Conservation (phyloP, 2,113 vertebrate genomes). For the Ibidorhyncha struthersii region DNA sequence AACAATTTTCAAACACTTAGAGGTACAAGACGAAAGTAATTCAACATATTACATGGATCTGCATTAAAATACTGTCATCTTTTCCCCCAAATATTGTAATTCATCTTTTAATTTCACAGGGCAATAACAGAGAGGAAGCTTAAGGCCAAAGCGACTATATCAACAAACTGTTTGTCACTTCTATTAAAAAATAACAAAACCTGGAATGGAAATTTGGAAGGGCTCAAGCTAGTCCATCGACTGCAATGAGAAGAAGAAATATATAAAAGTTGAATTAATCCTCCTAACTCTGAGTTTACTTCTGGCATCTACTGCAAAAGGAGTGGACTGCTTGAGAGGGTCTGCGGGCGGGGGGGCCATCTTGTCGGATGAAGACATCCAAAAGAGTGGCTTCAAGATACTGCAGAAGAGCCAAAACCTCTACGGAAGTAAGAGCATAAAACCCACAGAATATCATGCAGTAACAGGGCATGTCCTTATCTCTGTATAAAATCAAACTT, state of each 20-base stretch:
- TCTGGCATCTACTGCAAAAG: neutral
- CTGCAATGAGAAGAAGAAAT: neutral
- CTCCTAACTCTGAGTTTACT: neutral
- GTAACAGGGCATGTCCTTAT: neutral
- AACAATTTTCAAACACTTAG: conserved; percentile 2
- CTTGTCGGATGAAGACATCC: neutral
- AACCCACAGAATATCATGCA: neutral
- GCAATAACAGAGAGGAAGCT: neutral
- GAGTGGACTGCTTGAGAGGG: neutral
- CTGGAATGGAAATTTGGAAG: neutral
- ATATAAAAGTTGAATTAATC: neutral
- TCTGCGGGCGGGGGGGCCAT: neutral
- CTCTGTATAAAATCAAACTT: neutral
- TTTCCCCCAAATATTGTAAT: neutral
- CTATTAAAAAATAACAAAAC: neutral
- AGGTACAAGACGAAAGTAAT: neutral
- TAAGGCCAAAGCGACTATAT: neutral
- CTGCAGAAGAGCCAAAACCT: neutral
- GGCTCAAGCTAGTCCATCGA: neutral
- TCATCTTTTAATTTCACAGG: neutral
- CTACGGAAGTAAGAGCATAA: neutral
- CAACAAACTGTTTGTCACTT: neutral
- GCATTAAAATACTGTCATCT: conserved; percentile 7
- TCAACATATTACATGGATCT: neutral
- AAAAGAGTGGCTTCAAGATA: neutral